Evolutionary conservation across 2,888 invertebrate species (phyloP), one percentile per base, ranked within the genome.

Genomic region (Brachyptera putata): DNA sequence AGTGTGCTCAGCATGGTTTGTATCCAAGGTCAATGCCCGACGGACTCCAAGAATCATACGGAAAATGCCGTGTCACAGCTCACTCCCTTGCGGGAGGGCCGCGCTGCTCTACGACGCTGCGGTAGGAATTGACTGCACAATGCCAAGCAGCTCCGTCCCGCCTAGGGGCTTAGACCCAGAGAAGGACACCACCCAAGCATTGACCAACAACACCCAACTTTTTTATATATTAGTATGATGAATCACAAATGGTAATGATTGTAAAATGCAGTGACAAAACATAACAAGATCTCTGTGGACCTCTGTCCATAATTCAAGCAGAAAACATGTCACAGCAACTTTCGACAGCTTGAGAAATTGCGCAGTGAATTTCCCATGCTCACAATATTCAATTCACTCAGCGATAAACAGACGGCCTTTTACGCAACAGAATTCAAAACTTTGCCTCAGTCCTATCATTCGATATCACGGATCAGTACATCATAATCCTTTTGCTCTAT

Each of bases 371-470:
- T n/a, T n/a, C n/a, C n/a, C n/a, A n/a, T n/a, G n/a, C n/a, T n/a
- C n/a, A n/a, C n/a, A n/a, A n/a, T n/a, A n/a, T n/a, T n/a, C n/a
- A n/a, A n/a, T n/a, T n/a, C n/a, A n/a, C n/a, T n/a, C n/a, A n/a
- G n/a, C n/a, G n/a, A n/a, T n/a, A n/a, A n/a, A n/a, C n/a, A n/a
- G n/a, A n/a, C n/a, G n/a, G n/a, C n/a, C n/a, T n/a, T n/a, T n/a
- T n/a, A n/a, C n/a, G n/a, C n/a, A n/a, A n/a, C n/a, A n/a, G n/a
- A n/a, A n/a, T n/a, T n/a, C n/a, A n/a, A n/a, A n/a, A n/a, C n/a
- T n/a, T 26, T 61, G 62, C 65, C 61, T 74, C 73, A 74, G 73
- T 66, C 72, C 73, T 74, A 74, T 73, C 73, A 74, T 72, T 71
- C 61, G 65, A 64, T 60, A 68, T 69, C 70, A 70, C 50, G 36